A percentile compares a stretch with the other conserved stretches of the same genome.
These are phyloP conservation scores for Oppia nitens DNA, from an alignment of 1,140 invertebrate genomes.

Conservation along the genomic window DNA sequence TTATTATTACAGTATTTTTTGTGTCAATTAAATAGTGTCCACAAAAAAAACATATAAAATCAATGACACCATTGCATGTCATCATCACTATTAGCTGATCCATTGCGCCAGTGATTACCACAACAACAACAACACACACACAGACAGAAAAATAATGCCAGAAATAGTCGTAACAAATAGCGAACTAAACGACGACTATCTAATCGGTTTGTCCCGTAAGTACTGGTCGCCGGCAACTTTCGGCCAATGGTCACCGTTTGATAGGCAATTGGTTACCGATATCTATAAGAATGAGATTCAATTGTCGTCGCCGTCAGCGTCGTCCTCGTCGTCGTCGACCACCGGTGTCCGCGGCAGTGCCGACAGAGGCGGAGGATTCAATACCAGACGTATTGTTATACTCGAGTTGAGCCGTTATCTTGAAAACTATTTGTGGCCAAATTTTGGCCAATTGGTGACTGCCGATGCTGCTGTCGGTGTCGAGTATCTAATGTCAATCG, in stretches of 20 bases:
- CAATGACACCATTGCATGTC: too few species aligned
- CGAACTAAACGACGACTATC: background rate
- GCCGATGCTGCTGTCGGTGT: slow-evolving; percentile 33
- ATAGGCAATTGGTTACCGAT: background rate
- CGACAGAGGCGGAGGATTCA: background rate
- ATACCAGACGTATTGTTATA: slow-evolving; percentile 53
- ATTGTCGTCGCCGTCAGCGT: too few species aligned
- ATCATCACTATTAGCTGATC: too few species aligned
- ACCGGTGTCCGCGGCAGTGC: too few species aligned
- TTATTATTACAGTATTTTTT: too few species aligned
- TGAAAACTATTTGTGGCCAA: slow-evolving; percentile 94
- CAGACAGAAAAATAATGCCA: background rate
- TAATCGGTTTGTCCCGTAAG: background rate
- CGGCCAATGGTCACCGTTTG: background rate
- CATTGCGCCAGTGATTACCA: too few species aligned
- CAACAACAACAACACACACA: too few species aligned
- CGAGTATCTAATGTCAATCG: slow-evolving; percentile 76
- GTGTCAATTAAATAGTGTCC: too few species aligned
- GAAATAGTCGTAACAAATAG: background rate
- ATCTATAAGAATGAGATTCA: background rate
- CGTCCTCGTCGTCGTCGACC: too few species aligned
- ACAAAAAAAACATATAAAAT: too few species aligned
- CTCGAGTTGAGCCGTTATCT: slow-evolving; percentile 93
- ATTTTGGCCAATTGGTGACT: too few species aligned
- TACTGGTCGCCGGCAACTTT: background rate